Evolutionary conservation across 2,113 vertebrate species (phyloP).

Genomic region (Ursus arctos): DNA sequence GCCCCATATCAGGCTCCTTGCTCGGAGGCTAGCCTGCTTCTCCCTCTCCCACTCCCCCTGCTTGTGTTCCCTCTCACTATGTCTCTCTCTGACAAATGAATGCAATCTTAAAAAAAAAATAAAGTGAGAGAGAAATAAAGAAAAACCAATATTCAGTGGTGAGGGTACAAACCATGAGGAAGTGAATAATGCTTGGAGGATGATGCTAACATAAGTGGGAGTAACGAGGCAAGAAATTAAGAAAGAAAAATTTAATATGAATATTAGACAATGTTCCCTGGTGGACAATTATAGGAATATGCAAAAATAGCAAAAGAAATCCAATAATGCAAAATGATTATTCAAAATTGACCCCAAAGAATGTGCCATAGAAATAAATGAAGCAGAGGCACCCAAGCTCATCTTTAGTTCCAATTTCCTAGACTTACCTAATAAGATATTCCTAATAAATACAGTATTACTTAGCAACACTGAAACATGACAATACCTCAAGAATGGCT

Average conservation of each 20-base stretch:
- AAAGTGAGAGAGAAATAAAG: conserved; percentile 50
- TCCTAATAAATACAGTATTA: neutral
- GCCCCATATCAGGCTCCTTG: too few species aligned
- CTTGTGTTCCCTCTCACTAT: too few species aligned
- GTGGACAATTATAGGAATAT: neutral
- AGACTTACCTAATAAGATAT: neutral
- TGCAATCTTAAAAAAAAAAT: neutral
- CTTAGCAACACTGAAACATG: neutral
- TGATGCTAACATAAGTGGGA: neutral
- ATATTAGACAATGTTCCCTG: conserved; percentile 48
- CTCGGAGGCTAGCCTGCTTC: too few species aligned
- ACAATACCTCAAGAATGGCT: neutral
- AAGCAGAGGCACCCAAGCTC: neutral
- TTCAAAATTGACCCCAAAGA: conserved; percentile 29
- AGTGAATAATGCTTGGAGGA: conserved; percentile 17
- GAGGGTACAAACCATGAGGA: neutral
- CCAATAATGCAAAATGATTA: neutral
- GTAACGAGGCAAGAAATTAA: conserved; percentile 65
- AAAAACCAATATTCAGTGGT: conserved; percentile 31
- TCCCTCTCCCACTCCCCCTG: too few species aligned
- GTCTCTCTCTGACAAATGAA: too few species aligned
- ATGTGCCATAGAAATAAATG: neutral
- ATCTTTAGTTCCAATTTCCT: conserved; percentile 38
- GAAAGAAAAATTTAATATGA: conserved; percentile 55
- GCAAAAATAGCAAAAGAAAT: conserved; percentile 42